Percentiles rank a stretch among this genome's conserved stretches.
phyloP scores from a whole-genome alignment of 2,888 invertebrate species.

The Phortica okadai region DNA sequence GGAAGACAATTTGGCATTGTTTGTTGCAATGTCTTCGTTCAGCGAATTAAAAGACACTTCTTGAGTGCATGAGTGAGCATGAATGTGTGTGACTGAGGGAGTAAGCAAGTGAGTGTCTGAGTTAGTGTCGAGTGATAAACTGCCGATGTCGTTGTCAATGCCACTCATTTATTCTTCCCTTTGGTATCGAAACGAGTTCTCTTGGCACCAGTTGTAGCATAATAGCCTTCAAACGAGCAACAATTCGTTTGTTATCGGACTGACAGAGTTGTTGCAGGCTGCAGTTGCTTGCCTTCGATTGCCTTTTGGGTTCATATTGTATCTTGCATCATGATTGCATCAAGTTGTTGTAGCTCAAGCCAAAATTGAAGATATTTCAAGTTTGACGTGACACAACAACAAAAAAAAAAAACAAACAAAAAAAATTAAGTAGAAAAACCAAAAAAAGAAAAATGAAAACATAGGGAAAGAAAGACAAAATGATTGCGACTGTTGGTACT shows the following conservation, averaged over 20 bases:
- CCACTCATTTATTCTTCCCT: constrained; percentile 1
- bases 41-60: not conserved
- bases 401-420: not conserved
- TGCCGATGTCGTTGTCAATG: constrained; percentile 64
- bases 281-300: not conserved
- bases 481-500: constrained; percentile 13
- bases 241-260: constrained; percentile 65
- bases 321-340: constrained; percentile 54
- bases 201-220: constrained; percentile 44
- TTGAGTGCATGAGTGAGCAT: no score
- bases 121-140: constrained; percentile 61
- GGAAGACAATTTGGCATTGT: not conserved
- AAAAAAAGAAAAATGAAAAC: not conserved
- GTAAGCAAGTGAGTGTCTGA: not conserved
- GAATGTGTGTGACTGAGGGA: no score
- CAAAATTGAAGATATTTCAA: constrained; percentile 29
- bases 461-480: not conserved
- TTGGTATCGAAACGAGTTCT: constrained; percentile 16
- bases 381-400: constrained; percentile 10
- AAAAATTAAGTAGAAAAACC: not conserved
- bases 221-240: constrained; percentile 65
- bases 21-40: not conserved
- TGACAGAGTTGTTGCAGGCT: no score
- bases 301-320: not conserved
- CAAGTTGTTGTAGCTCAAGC: constrained; percentile 51